These are phyloP conservation scores for Clarias batrachus DNA, from an alignment of 2,113 vertebrate species.

Conservation along the genomic window DNA sequence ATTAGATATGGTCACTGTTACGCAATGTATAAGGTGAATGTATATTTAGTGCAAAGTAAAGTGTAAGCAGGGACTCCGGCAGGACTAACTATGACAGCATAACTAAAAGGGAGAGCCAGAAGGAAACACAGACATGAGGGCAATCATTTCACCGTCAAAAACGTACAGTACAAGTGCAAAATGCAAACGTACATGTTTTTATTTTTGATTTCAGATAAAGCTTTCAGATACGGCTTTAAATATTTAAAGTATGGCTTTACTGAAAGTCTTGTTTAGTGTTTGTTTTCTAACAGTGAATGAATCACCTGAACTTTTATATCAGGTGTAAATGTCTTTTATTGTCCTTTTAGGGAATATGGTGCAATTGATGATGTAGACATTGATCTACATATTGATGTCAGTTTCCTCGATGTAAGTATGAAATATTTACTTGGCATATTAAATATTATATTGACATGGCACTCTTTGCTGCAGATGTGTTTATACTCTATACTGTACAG, in stretches of 20 bases:
- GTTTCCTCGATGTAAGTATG: constrained; percentile 89
- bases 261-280: not conserved
- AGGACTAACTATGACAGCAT: no score
- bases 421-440: not conserved
- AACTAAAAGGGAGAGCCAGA: no score
- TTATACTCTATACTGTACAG: not conserved
- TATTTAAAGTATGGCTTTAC: not conserved
- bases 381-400: constrained; percentile 89
- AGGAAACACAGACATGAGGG: no score
- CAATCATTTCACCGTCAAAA: no score
- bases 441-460: no score
- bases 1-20: no score
- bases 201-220: not conserved
- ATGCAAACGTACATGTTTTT: not conserved
- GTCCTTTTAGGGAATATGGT: constrained; percentile 86
- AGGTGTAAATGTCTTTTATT: constrained; percentile 40
- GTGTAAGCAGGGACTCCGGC: no score
- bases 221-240: no score
- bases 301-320: not conserved
- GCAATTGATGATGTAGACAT: constrained; percentile 93
- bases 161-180: not conserved
- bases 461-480: not conserved
- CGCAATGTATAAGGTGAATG: no score
- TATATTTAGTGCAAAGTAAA: no score
- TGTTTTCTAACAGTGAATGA: not conserved